Conservation (phyloP, 1,140 invertebrate genomes). For the Rhizoglyphus robini region DNA sequence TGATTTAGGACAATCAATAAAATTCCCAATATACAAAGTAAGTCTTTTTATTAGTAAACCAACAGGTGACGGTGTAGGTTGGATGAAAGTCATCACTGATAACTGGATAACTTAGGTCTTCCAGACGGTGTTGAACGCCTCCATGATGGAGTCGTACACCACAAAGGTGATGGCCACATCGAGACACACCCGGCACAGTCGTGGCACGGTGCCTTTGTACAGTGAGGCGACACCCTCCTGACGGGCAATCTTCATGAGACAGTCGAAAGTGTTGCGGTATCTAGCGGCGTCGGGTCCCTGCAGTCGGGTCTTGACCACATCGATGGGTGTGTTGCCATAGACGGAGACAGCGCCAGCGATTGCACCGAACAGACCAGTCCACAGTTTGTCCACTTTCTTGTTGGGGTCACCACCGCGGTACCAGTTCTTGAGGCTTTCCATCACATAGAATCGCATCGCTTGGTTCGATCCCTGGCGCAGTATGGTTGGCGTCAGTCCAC, state of each 20-base stretch:
- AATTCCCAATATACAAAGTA: too few species aligned
- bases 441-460: constrained; percentile 91
- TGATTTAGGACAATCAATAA: too few species aligned
- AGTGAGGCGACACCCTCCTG: constrained; percentile 85
- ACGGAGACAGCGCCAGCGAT: constrained; percentile 89
- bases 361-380: constrained; percentile 77
- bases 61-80: too few species aligned
- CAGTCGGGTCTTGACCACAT: constrained; percentile 97
- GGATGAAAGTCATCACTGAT: too few species aligned
- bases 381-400: constrained; percentile 62
- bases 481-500: constrained; percentile 81
- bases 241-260: constrained; percentile 73
- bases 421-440: constrained; percentile 86
- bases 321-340: constrained; percentile 92
- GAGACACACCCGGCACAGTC: constrained; percentile 82
- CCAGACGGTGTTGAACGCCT: too few species aligned
- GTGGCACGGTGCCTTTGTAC: constrained; percentile 94
- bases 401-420: constrained; percentile 69
- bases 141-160: constrained; percentile 92
- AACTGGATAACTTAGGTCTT: too few species aligned
- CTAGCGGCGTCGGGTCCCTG: constrained; percentile 92
- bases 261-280: constrained; percentile 88
- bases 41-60: too few species aligned
- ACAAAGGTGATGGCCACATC: constrained; percentile 97
- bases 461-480: constrained; percentile 97